A percentile compares a stretch with the other conserved stretches of the same genome.
phyloP scores from a whole-genome alignment of 2,888 invertebrate genomes.

The Encarsia formosa region DNA sequence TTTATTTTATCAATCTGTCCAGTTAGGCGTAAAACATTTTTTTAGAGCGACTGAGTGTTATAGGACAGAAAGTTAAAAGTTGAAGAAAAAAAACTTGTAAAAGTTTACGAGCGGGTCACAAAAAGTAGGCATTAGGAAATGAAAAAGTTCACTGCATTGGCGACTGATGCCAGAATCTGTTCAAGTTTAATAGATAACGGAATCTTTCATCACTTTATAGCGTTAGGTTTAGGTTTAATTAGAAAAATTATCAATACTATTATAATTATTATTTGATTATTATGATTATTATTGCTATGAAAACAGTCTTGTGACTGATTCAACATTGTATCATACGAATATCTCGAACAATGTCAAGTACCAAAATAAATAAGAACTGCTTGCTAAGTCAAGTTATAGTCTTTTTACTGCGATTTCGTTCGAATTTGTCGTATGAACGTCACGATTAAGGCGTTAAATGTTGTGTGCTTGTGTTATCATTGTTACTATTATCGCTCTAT shows the following conservation, averaged over 20 bases:
- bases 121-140: constrained; percentile 17
- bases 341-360: constrained; percentile 38
- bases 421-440: constrained; percentile 19
- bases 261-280: constrained; percentile 39
- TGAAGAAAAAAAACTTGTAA: constrained; percentile 6
- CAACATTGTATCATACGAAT: constrained; percentile 49
- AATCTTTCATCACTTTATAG: constrained; percentile 46
- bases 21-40: constrained; percentile 13
- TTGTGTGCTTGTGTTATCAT: constrained; percentile 40
- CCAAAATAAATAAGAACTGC: constrained; percentile 50
- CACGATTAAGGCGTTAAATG: constrained; percentile 32
- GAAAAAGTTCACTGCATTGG: constrained; percentile 26
- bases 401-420: constrained; percentile 27
- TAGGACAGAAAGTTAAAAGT: neutral
- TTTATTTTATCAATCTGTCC: constrained; percentile 17
- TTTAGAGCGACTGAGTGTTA: constrained; percentile 2
- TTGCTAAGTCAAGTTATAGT: constrained; percentile 43
- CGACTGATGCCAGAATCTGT: constrained; percentile 36
- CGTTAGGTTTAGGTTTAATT: constrained; percentile 47
- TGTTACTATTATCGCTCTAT: constrained; percentile 33
- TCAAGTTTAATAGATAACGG: constrained; percentile 46
- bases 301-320: constrained; percentile 44
- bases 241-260: constrained; percentile 38
- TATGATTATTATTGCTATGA: constrained; percentile 35
- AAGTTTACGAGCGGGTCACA: constrained; percentile 16